Evolutionary conservation across 2,113 vertebrate genomes (phyloP), one percentile per base, ranked within the genome.

Genomic region (Polyodon spathula): DNA sequence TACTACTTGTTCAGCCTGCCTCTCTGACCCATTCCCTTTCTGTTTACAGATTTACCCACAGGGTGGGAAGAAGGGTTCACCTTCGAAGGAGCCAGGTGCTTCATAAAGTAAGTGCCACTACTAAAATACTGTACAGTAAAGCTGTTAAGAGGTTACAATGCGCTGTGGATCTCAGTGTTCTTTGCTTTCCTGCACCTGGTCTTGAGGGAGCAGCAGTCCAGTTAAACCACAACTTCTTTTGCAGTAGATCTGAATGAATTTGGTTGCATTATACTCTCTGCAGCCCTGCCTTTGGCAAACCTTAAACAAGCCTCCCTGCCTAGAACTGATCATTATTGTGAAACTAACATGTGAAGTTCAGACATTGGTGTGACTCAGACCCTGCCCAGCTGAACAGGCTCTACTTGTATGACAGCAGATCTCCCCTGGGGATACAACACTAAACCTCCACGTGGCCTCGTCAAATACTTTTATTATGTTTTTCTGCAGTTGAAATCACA

Each of bases 51-150:
- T 81, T 84, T 98, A 76, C 94, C 94, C 44, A 95, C 91, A 11
- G 95, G 95, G 65, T 98, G 95, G 95, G 94, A 98, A 73, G 95
- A 98, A 86, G 95, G 94, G 15, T 97, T 89, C 67, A 96, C 94
- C 41, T 98, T 98, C 66, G 95, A 98, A 81, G 95, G 95, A 68
- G 95, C 95, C 56, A 88, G 95, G 69, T 98, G 96, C 67, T 98
- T 93, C 77, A 95, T 98, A 79, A 97, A 98, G 95, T 98, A 87
- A 97, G 95, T 88, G 54, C 27, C 27, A 27, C 27, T 27, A 27
- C 27, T 27, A 27, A 27, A 27, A 27, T 27, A 27, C 27, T n/a
- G n/a, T n/a, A n/a, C n/a, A 27, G 27, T 27, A 27, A 27, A 27
- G 27, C 27, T 27, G 1, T 27, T 27, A 27, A 27, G 27, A 3